Percentiles rank a stretch among this genome's conserved stretches.
Evolutionary conservation across 2,888 invertebrate species (phyloP).

Genomic region (Drosophila recens): DNA sequence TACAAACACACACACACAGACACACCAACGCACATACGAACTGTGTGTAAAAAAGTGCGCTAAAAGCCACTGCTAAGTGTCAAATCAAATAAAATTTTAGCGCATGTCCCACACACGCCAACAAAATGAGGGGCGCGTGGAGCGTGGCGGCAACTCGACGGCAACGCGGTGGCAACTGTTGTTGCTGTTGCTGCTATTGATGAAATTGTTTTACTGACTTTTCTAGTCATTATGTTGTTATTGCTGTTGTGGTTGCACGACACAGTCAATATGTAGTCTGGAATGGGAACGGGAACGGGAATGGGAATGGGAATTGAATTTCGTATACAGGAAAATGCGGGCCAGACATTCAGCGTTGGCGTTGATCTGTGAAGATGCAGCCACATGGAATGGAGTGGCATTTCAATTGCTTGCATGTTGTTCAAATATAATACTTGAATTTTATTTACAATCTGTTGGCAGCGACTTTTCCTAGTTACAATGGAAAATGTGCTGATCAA

Average conservation of each 20-base stretch:
- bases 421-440: slow-evolving; percentile 1
- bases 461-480: neutral
- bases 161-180: neutral
- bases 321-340: slow-evolving; percentile 48
- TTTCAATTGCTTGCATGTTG: slow-evolving; percentile 5
- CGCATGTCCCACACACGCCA: slow-evolving; percentile 80
- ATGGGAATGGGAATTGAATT: slow-evolving; percentile 35
- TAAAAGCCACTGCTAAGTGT: slow-evolving; percentile 67
- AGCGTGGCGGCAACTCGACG: slow-evolving; percentile 24
- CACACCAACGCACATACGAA: slow-evolving; percentile 8
- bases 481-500: neutral
- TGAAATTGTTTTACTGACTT: slow-evolving; percentile 66
- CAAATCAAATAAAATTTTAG: slow-evolving; percentile 77
- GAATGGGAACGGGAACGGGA: slow-evolving; percentile 17
- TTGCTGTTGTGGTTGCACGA: slow-evolving; percentile 39
- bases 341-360: slow-evolving; percentile 45
- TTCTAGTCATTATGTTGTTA: slow-evolving; percentile 56
- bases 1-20: slow-evolving; percentile 37
- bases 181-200: slow-evolving; percentile 29
- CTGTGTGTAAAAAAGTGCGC: slow-evolving; percentile 43
- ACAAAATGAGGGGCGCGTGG: slow-evolving; percentile 33
- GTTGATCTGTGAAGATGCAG: slow-evolving; percentile 48
- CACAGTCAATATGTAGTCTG: slow-evolving; percentile 34
- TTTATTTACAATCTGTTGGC: neutral
- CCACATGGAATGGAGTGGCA: slow-evolving; percentile 39